Evolutionary conservation across 2,797 vertebrate genomes (phyloP), one percentile per base, ranked within the genome.

Genomic region (Bryconaethiops microstoma): DNA sequence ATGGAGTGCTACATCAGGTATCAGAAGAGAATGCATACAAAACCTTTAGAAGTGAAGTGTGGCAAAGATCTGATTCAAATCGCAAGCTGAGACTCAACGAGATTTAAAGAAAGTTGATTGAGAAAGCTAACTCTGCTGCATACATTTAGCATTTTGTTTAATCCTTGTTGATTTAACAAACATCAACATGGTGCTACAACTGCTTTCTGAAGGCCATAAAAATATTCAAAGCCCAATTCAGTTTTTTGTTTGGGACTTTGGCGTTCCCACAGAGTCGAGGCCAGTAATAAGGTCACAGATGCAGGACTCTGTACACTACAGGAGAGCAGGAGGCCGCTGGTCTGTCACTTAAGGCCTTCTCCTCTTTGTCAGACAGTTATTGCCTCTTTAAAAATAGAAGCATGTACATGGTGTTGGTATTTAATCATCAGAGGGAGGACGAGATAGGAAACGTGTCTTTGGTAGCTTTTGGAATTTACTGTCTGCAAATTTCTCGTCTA

Each of bases 121-220:
- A 89, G 90, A 90, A 70, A 59, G 19, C 17, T 73, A 40, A 40
- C 57, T 39, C 13, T 5, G 64, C 89, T 92, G 90, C 92, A 90
- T 91, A 88, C 84, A 59, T 76, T 88, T 88, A 62, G 73, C 59
- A 74, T 65, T 85, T 87, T 82, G 60, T 65, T 40, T 29, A 84
- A 88, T 80, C 90, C 84, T 78, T 83, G 88, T 86, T 87, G 86
- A 90, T 84, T 76, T 76, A 88, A 77, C 77, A 67, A 84, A 79
- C 82, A 87, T 91, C 87, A 88, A 88, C 67, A 72, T 78, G 87
- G 89, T 93, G 93, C 94, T 94, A 94, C 92, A 90, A 90, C 78
- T 89, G 78, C 74, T 87, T 86, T 87, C 77, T 19, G 54, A 88
- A 85, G 77, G 84, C 74, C 40, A 19, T 25, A 82, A 76, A 80